Evolutionary conservation across 2,888 invertebrate genomes (phyloP), one percentile per base, ranked within the genome.

Genomic region (Hydraecia micacea): DNA sequence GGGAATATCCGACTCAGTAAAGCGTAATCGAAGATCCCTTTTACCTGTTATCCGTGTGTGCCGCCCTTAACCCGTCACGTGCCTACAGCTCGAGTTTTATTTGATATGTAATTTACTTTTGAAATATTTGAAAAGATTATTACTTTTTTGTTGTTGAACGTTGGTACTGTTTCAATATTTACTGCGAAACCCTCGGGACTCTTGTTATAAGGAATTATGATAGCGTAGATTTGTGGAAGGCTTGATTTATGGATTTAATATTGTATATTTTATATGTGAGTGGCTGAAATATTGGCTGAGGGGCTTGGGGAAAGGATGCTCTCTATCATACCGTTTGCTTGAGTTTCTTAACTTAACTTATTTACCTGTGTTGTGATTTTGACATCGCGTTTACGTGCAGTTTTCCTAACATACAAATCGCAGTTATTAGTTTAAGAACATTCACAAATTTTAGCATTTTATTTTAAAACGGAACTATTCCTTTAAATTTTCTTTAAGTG

Each of bases 61-160:
- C 74, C 39, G 9, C 52, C 79, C 71, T 73, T 60, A 78, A 36
- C 78, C 63, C 80, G 87, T 80, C 89, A 88, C 89, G 89, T 85
- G 65, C 68, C 52, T 75, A 78, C 75, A 28, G 58, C 66, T 74
- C 73, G 74, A 81, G 73, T 86, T 87, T 85, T 87, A 89, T 89
- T 85, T 87, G 85, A 86, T 87, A 82, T 85, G 85, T 84, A 86
- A 87, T 87, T 88, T 85, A 88, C 78, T 79, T 87, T 81, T 88
- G 88, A 86, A 87, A 86, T 86, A 87, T 88, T 87, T 84, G 83
- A 81, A 88, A 86, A 87, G 85, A 87, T 88, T 89, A 87, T 86
- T 88, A 83, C 85, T 72, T 85, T 80, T 89, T 86, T 81, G 80
- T 87, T 87, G 80, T 77, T 67, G 67, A 70, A 75, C 74, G 60